Base-by-base conservation (phyloP, 2,888 invertebrate species). In the Melinaea menophilus region DNA sequence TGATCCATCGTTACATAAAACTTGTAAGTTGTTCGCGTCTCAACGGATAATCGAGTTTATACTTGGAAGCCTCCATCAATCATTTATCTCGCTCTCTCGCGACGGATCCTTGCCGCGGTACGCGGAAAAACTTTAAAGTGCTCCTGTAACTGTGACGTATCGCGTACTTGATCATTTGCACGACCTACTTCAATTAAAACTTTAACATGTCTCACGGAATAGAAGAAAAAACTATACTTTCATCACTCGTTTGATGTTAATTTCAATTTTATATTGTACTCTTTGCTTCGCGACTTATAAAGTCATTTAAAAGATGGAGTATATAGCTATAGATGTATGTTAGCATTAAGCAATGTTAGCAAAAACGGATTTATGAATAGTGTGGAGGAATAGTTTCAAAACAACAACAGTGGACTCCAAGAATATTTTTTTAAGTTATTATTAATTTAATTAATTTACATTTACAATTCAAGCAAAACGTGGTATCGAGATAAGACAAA, bases 1-100 rank as follows among this genome's bases (percentile, higher is more conserved):
- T 86, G 89, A 89, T 90, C 89, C 90, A 88, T 90, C 89, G 89
- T 89, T 88, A 90, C 87, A 90, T 86, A 90, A 90, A 90, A 90
- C 84, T 90, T 89, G 89, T 86, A 86, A 89, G 90, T 90, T 89
- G 89, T 90, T 89, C 90, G 84, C 88, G 90, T 88, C 89, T 87
- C 87, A 80, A 80, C 86, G 89, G 90, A 90, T 90, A 90, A 90
- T 90, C 90, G 90, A 90, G 90, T 90, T 90, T 90, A 87, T 90
- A 87, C 90, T 90, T 90, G 87, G 83, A 85, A 85, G 80, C 84
- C 82, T 82, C 87, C 90, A 90, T 90, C 90, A 90, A 90, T 90
- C 90, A 90, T 90, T 88, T 90, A 90, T 88, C 85, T 80, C 77
- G 80, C 82, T 82, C 81, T 81, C 80, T 79, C 77, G 71, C 74